Base-by-base conservation (phyloP, 2,888 invertebrate genomes). In the Drosophila mercatorum region DNA sequence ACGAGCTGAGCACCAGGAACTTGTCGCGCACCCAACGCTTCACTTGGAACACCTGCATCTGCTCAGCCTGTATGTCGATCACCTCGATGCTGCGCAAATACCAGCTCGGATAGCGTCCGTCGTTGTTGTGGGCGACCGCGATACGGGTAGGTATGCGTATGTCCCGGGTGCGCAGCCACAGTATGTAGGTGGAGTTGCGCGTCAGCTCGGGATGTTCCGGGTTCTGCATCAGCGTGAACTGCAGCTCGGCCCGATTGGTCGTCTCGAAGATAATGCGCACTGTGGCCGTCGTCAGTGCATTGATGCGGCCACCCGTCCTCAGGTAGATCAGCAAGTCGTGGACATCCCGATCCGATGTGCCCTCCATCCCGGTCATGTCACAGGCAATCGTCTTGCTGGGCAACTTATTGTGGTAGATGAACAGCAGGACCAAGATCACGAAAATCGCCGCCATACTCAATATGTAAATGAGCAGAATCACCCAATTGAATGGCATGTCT, bases 91-190 rank as follows among this genome's bases (percentile, higher is more conserved):
- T n/a, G 0, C 59, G 44, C 38, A 90, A 6, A 28, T 14, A 85
- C 84, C 84, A 85, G 8, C 59, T 71, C 6, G 84, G 90, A 67
- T 75, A 88, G 0, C 90, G 64, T 10, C 84, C 84, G 0, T 22
- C 60, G n/a, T 71, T 83, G 40, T 88, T 61, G 44, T 90, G 84
- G 5, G 67, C 41, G 5, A 85, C 40, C 1, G 73, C 63, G 0
- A 85, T 22, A 0, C 64, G 66, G 0, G 81, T 86, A 3, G 84
- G 84, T 11, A 85, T 46, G 1, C 89, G 81, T 12, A 85, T 83
- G 7, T 83, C 72, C 0, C 87, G 72, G 0, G 83, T 68, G 0
- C 75, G 69, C 28, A 85, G 40, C 72, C 70, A 68, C 5, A 85
- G n/a, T 2, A 69, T 55, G 4, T 78, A 52, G 0, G 81, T 80